Evolutionary conservation across 1,140 invertebrate genomes (phyloP).

Genomic region (Atta cephalotes): DNA sequence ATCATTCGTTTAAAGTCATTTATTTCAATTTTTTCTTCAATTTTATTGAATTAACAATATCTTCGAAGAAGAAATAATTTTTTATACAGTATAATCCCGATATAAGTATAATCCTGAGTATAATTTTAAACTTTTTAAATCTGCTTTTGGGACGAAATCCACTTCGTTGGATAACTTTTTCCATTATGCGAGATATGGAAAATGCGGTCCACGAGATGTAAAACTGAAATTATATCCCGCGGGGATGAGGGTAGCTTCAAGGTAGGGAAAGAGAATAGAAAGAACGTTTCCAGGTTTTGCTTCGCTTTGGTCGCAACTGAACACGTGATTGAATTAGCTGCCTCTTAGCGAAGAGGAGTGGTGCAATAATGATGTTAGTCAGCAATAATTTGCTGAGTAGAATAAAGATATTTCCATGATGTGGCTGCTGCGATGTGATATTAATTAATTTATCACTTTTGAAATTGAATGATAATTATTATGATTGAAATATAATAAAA

Average conservation of each 20-base stretch:
- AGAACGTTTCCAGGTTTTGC: constrained; percentile 39
- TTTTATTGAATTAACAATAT: constrained; percentile 31
- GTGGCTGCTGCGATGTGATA: constrained; percentile 7
- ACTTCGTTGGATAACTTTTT: constrained; percentile 57
- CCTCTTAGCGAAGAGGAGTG: constrained; percentile 32
- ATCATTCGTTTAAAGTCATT: not conserved
- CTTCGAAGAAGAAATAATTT: not conserved
- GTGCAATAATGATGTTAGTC: constrained; percentile 49
- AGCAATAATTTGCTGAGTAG: constrained; percentile 49
- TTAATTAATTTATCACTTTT: constrained; percentile 40
- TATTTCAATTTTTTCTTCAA: not conserved
- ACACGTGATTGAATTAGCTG: constrained; percentile 65
- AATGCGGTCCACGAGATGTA: constrained; percentile 51
- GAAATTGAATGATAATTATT: not conserved
- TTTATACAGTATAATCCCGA: constrained; percentile 22
- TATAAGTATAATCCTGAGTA: constrained; percentile 19
- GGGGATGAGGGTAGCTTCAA: constrained; percentile 8
- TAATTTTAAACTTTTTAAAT: constrained; percentile 56
- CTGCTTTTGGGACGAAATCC: constrained; percentile 33
- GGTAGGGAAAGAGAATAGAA: constrained; percentile 6
- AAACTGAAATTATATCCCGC: constrained; percentile 57
- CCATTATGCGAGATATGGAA: constrained; percentile 57
- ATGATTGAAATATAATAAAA: not conserved
- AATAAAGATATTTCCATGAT: constrained; percentile 31
- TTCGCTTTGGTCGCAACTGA: constrained; percentile 37